Evolutionary conservation across 2,113 vertebrate genomes (phyloP), one percentile per base, ranked within the genome.

Genomic region (Chauna torquata): DNA sequence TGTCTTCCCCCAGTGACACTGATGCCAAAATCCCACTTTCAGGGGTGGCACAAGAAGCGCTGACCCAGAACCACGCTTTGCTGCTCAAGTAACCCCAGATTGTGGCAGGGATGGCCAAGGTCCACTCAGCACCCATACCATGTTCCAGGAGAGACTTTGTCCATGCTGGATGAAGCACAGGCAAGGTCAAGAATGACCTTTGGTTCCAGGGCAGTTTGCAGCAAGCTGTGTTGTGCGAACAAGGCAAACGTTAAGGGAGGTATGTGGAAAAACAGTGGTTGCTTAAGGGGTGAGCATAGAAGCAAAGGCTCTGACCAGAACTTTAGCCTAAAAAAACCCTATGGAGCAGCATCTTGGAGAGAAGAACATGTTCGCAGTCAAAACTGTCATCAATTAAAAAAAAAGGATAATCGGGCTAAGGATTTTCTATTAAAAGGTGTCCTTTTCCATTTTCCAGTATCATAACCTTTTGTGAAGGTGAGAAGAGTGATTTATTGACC

Each of bases 211-310:
- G 10, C 20, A 36, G 23, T 3, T 71, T 78, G 44, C 14, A 81
- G 59, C 2, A 38, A 40, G 55, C 22, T 49, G 36, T 54, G 55
- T 16, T 0, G 7, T 17, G 38, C 4, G 42, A 62, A 12, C 0
- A 11, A 36, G 47, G 47, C 19, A 45, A 32, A 16, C 12, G 2
- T 2, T 5, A 24, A 6, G 24, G 0, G 12, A 88, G n/a, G 25
- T 8, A 4, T 38, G 16, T 23, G n/a, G 50, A 49, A 86, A 47
- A 9, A 2, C 20, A 4, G 3, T 1, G 6, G n/a, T 16, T 62
- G 47, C 38, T 79, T n/a, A 17, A 20, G 8, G 24, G 5, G 16
- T 3, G 11, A 47, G 49, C 6, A 49, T 2, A 55, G 40, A 52
- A 82, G 12, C 22, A 24, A 25, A 49, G 24, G 28, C 22, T 57